Conservation (phyloP, 2,888 invertebrate species). For the Chaitophorus viminalis region DNA sequence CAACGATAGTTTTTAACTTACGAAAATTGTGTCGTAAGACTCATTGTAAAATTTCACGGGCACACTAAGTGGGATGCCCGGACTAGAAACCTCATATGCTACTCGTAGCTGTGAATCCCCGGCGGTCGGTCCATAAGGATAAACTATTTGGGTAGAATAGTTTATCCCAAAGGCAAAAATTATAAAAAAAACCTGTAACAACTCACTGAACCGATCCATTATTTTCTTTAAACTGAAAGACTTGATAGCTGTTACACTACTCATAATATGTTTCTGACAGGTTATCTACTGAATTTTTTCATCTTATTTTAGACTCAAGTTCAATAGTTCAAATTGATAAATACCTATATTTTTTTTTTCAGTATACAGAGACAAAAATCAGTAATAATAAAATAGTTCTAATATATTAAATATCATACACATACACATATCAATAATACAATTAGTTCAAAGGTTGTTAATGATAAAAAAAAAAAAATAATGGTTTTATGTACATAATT, state of each 20-base stretch:
- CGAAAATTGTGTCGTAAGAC: constrained; percentile 79
- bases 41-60: constrained; percentile 85
- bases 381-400: constrained; percentile 45
- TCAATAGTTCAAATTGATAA: constrained; percentile 48
- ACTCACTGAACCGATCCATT: constrained; percentile 50
- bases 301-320: constrained; percentile 9
- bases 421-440: constrained; percentile 6
- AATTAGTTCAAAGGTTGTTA: constrained; percentile 44
- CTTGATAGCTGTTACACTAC: constrained; percentile 17
- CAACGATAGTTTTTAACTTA: constrained; percentile 73
- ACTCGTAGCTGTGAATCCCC: constrained; percentile 70
- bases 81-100: constrained; percentile 73
- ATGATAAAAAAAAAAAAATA: constrained; percentile 46
- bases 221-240: constrained; percentile 32
- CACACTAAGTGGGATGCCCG: constrained; percentile 74
- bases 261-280: not conserved
- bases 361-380: constrained; percentile 20
- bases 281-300: constrained; percentile 39
- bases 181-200: constrained; percentile 39
- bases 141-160: constrained; percentile 69
- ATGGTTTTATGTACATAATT: constrained; percentile 15
- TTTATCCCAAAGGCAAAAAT: constrained; percentile 23
- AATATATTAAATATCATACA: constrained; percentile 23
- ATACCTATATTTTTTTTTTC: constrained; percentile 29
- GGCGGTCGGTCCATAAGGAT: constrained; percentile 71